These are phyloP conservation scores for Phaethon lepturus DNA, from an alignment of 2,113 vertebrate genomes.

Conservation along the genomic window DNA sequence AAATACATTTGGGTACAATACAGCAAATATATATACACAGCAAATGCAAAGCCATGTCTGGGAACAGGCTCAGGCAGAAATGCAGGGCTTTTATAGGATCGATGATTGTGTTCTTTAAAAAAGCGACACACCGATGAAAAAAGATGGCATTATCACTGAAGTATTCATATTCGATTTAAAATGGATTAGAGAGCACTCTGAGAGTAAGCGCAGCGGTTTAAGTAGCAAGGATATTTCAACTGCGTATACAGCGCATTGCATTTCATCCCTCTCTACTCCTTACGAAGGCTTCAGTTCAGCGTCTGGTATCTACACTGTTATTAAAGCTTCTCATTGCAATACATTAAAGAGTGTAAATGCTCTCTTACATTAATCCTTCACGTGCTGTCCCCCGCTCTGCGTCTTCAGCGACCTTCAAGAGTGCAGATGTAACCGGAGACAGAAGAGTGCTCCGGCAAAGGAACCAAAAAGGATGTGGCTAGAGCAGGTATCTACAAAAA, in stretches of 20 bases:
- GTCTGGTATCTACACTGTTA: neutral
- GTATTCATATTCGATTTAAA: slow-evolving; percentile 39
- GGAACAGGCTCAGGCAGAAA: neutral
- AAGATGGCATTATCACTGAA: neutral
- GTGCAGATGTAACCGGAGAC: neutral
- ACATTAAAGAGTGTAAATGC: neutral
- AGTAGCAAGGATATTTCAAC: slow-evolving; percentile 5
- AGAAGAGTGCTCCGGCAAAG: neutral
- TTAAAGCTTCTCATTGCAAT: neutral
- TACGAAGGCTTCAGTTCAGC: neutral
- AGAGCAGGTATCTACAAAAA: neutral
- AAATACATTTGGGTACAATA: neutral
- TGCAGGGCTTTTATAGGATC: neutral
- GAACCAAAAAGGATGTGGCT: neutral
- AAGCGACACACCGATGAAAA: neutral
- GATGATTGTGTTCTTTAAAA: neutral
- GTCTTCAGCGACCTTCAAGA: neutral
- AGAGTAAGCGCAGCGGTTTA: slow-evolving; percentile 16
- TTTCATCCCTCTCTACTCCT: neutral
- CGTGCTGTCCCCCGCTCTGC: neutral
- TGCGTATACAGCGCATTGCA: neutral
- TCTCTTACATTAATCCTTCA: neutral
- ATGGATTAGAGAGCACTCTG: slow-evolving; percentile 30
- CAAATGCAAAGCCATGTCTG: neutral
- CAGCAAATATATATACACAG: neutral